Evolutionary conservation across 1,140 invertebrate genomes (phyloP).

Genomic region (Limonius californicus): DNA sequence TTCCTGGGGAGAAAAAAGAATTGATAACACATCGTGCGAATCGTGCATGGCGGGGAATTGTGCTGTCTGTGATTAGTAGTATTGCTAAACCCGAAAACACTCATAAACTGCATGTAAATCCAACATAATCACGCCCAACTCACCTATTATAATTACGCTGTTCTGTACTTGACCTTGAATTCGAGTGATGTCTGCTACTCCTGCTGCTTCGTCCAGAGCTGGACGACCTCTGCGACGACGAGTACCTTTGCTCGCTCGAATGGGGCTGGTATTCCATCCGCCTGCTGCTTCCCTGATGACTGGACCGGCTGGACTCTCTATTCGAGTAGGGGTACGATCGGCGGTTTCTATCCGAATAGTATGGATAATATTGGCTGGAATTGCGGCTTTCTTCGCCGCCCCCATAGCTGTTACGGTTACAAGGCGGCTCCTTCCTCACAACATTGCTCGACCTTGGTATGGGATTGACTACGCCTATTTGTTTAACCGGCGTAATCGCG

Average conservation of each 20-base stretch:
- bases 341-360: background rate
- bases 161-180: background rate
- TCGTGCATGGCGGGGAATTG: too few relatives aligned
- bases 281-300: background rate
- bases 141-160: background rate
- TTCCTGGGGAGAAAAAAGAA: too few relatives aligned
- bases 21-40: too few relatives aligned
- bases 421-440: background rate
- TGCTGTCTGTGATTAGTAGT: too few relatives aligned
- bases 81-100: too few relatives aligned
- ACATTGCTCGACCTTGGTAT: background rate
- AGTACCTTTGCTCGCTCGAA: background rate
- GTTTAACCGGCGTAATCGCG: background rate
- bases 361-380: background rate
- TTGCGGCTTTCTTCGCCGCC: background rate
- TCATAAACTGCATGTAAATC: too few relatives aligned
- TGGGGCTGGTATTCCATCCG: background rate
- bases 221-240: background rate
- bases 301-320: background rate
- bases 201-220: background rate
- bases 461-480: background rate
- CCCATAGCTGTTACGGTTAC: background rate
- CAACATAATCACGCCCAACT: too few relatives aligned
- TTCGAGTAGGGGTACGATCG: background rate
- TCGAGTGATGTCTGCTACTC: background rate